Evolutionary conservation across 2,797 vertebrate genomes (phyloP), one percentile per base, ranked within the genome.

Genomic region (Lophotriccus pileatus): DNA sequence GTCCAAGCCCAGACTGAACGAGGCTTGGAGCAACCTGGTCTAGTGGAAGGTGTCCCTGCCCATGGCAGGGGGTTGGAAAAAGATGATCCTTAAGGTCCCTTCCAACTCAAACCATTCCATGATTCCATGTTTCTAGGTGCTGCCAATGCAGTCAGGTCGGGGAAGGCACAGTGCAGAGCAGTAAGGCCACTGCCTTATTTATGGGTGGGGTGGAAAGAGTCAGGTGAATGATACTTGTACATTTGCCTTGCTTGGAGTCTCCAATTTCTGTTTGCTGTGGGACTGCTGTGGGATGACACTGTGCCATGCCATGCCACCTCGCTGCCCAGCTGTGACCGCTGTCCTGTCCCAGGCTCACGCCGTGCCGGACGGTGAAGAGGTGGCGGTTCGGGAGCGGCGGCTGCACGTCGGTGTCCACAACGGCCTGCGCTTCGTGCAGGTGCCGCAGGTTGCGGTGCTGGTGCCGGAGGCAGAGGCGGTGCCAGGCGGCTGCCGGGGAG

Each of bases 391-490:
- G 95, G 99, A 99, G 91, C 98, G 99, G 39, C 98, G 99, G 73
- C 98, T 99, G 52, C 98, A 98, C 0, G 95, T 99, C 0, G 99
- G 99, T 0, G 98, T 99, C 60, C 99, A 99, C 98, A 99, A 99
- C 0, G 99, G 99, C 36, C 98, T 98, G 98, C 95, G 98, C 94
- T 99, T 99, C 1, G 96, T 99, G 56, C 98, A 98, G 49, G 97
- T 95, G 13, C 99, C 99, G 0, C 99, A 99, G 94, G 98, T 99
- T 30, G 97, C 98, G 0, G 98, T 99, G 78, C 97, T 99, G 89
- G 98, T 99, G 64, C 98, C 98, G 0, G 94, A 98, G 60, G 39
- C 64, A 0, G 95, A 97, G 7, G 49, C 53, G 47, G 68, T 62
- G 2, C 90, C 69, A 36, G 69, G 95, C 2, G 8, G 10, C 97